Evolutionary conservation across 2,888 invertebrate genomes (phyloP), one percentile per base, ranked within the genome.

Genomic region (Melinopterus prodromus): DNA sequence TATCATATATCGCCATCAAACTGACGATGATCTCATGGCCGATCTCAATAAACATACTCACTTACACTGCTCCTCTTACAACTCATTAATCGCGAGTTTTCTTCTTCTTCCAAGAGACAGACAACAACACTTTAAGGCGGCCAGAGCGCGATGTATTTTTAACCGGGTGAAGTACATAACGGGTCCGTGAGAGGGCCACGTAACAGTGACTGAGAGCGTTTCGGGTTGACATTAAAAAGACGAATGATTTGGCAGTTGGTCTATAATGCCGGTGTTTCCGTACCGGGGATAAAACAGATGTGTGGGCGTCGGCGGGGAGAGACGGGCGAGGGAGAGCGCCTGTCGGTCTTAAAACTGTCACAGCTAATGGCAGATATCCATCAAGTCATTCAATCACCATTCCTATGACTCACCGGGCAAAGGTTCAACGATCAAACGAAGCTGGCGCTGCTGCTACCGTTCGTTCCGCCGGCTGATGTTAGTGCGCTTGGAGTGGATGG

Each of bases 351-450:
- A 89, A 89, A 89, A 88, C 89, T 88, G 89, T 89, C 89, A 89
- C 88, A 86, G 87, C 86, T 89, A 89, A 89, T 89, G 89, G 89
- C 89, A 89, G 89, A 89, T 89, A 89, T 89, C 89, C 88, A 89
- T 89, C 89, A 89, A 86, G 88, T 85, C 88, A 87, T 88, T 89
- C 89, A 88, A 89, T 89, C 89, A 88, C 88, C 88, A 88, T 74
- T 87, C 87, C 87, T 87, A 86, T 87, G 87, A 87, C 84, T 87
- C 87, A 87, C 85, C 81, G 74, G 81, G 79, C 81, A 81, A 83
- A 83, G 83, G 84, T 85, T 85, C 85, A 85, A 84, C 84, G 85
- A 85, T 85, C 84, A 85, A 83, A 80, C 81, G 82, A 82, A 80
- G 79, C 72, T 78, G 76, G 80, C 71, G 70, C 80, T 77, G 76